A percentile compares a stretch with the other conserved stretches of the same genome.
These are phyloP conservation scores for Platyura marginata DNA, from an alignment of 1,140 invertebrate genomes.

Conservation along the genomic window DNA sequence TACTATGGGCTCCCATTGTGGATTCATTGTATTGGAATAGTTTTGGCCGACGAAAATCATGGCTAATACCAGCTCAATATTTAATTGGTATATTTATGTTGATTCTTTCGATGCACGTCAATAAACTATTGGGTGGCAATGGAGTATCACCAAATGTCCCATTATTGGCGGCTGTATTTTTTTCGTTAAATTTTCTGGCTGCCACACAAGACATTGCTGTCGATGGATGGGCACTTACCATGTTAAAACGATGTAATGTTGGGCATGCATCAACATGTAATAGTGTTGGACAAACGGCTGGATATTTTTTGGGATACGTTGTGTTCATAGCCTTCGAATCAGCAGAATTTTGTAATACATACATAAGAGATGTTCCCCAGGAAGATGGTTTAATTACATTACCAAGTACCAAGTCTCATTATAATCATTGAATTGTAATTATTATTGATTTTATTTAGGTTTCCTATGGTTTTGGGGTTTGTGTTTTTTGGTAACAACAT, in stretches of 20 bases:
- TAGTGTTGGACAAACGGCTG: constrained; percentile 93
- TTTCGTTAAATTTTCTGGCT: constrained; percentile 85
- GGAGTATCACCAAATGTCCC: constrained; percentile 53
- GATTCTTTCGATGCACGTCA: constrained; percentile 52
- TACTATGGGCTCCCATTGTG: constrained; percentile 96
- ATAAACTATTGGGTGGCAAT: constrained; percentile 52
- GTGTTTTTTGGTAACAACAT: constrained; percentile 79
- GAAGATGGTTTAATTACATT: constrained; percentile 67
- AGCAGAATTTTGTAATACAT: constrained; percentile 87
- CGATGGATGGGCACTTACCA: constrained; percentile 98
- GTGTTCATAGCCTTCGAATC: constrained; percentile 96
- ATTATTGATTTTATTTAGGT: constrained; percentile 23
- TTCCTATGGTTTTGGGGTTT: constrained; percentile 94
- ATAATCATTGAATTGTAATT: background rate
- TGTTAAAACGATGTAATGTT: constrained; percentile 92
- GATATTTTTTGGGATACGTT: constrained; percentile 94
- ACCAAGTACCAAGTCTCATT: constrained; percentile 33
- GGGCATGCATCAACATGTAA: constrained; percentile 99
- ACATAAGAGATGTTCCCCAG: constrained; percentile 56
- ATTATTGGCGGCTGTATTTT: constrained; percentile 71
- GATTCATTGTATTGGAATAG: constrained; percentile 69
- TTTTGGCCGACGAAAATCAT: constrained; percentile 90
- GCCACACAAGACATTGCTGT: constrained; percentile 99
- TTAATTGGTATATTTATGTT: constrained; percentile 73
- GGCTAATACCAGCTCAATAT: constrained; percentile 85